phyloP scores from a whole-genome alignment of 1,140 invertebrate species.

The Nautilus pompilius region DNA sequence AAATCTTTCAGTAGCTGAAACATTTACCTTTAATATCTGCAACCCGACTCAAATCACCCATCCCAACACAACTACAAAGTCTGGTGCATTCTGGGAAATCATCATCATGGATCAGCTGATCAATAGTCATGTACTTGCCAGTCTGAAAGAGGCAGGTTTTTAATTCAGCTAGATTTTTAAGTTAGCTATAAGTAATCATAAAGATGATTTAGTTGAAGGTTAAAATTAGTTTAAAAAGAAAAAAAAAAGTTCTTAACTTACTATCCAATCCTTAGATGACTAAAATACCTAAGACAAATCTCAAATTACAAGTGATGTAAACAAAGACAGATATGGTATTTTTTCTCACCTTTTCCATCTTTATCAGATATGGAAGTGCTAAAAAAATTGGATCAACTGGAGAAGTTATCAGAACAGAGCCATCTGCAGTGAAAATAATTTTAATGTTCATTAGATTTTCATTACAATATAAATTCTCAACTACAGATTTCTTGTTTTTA shows the following conservation, averaged over 20 bases:
- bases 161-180: too few species aligned
- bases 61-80: conserved; percentile 20
- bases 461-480: too few species aligned
- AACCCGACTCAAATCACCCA: conserved; percentile 25
- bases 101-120: conserved; percentile 42
- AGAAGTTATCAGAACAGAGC: conserved; percentile 29
- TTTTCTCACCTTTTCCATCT: conserved; percentile 24
- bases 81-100: conserved; percentile 38
- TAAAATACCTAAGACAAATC: too few species aligned
- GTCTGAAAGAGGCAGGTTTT: conserved; percentile 22
- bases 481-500: too few species aligned
- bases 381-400: conserved; percentile 44
- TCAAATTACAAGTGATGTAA: too few species aligned
- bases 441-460: too few species aligned
- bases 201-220: too few species aligned
- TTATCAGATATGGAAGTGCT: conserved; percentile 37
- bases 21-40: conserved; percentile 42
- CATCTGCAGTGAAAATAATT: conserved; percentile 33
- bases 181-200: too few species aligned
- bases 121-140: conserved; percentile 40
- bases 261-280: too few species aligned
- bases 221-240: too few species aligned
- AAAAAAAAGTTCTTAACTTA: too few species aligned
- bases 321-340: background rate
- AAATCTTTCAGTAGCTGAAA: too few species aligned